These are phyloP conservation scores for Myotis pilosus DNA, from an alignment of 2,797 vertebrate species.

Conservation along the genomic window DNA sequence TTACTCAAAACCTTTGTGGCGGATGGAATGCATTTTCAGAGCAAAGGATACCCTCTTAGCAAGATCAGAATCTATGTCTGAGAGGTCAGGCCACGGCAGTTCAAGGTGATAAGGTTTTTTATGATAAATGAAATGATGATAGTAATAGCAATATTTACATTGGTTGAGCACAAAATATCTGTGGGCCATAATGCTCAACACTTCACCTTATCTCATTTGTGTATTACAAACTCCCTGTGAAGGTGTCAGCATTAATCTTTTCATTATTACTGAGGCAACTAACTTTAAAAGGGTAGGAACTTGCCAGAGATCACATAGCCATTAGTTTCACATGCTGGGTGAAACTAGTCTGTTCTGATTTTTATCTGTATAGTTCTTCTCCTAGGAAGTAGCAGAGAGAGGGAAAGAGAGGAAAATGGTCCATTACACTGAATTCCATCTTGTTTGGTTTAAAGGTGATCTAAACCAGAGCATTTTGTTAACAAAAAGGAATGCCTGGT, in stretches of 20 bases:
- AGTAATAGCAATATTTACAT: not conserved
- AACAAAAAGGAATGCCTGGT: not conserved
- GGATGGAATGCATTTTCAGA: not conserved
- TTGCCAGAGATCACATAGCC: not conserved
- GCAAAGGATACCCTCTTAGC: not conserved
- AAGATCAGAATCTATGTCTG: not conserved
- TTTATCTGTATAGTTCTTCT: not conserved
- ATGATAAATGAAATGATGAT: no score
- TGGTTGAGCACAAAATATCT: not conserved
- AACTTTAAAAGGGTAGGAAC: not conserved
- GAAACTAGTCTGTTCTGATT: not conserved
- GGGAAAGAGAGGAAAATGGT: not conserved
- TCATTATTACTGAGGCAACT: not conserved
- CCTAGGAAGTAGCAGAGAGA: not conserved
- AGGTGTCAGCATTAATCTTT: not conserved
- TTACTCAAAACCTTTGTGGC: not conserved
- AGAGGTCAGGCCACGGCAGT: not conserved
- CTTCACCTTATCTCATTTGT: not conserved
- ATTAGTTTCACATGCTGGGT: not conserved
- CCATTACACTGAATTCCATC: not conserved
- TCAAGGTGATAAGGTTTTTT: not conserved
- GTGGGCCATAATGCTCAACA: not conserved
- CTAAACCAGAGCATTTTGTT: not conserved
- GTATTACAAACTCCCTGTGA: not conserved
- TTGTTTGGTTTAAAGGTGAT: not conserved